phyloP scores from a whole-genome alignment of 1,140 invertebrate species.

The Marisa cornuarietis region DNA sequence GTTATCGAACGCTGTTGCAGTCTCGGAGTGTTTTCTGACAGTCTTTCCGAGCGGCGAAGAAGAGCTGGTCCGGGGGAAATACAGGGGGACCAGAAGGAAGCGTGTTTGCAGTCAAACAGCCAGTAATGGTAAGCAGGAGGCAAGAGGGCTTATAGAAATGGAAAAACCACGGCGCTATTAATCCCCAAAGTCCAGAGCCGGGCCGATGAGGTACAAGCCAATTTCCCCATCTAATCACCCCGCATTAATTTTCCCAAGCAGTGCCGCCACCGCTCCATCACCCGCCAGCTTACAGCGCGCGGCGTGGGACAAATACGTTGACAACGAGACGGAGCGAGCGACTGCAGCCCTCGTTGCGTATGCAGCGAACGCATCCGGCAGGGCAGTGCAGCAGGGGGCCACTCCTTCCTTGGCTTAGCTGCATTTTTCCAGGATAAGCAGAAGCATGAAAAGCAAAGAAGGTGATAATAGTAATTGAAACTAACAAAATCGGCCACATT shows the following conservation, averaged over 20 bases:
- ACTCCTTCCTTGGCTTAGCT: slow-evolving; percentile 19
- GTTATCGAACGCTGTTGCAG: background rate
- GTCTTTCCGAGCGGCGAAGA: background rate
- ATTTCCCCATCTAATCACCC: slow-evolving; percentile 35
- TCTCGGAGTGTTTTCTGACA: background rate
- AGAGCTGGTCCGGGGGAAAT: slow-evolving; percentile 7
- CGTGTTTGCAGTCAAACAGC: slow-evolving; percentile 37
- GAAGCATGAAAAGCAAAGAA: slow-evolving; percentile 25
- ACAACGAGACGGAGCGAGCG: slow-evolving; percentile 31
- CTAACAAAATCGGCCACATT: slow-evolving; percentile 23
- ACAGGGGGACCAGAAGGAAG: slow-evolving; percentile 20
- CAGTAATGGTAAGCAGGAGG: slow-evolving; percentile 30
- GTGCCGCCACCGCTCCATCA: slow-evolving; percentile 20
- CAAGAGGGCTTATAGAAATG: slow-evolving; percentile 36
- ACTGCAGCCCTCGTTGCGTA: slow-evolving; percentile 25
- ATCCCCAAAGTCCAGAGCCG: slow-evolving; percentile 27
- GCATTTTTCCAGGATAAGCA: slow-evolving; percentile 25
- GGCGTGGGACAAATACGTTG: slow-evolving; percentile 33
- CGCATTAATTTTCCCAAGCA: slow-evolving; percentile 33
- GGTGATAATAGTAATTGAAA: slow-evolving; percentile 24
- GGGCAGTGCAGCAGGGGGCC: slow-evolving; percentile 17
- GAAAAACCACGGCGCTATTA: slow-evolving; percentile 34
- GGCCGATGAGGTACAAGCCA: slow-evolving; percentile 35
- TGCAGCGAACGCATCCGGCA: slow-evolving; percentile 30
- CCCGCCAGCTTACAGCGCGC: slow-evolving; percentile 25